A percentile compares a stretch with the other conserved stretches of the same genome.
These are phyloP conservation scores for Tinamus major DNA, from an alignment of 2,797 vertebrate species.

Conservation along the genomic window DNA sequence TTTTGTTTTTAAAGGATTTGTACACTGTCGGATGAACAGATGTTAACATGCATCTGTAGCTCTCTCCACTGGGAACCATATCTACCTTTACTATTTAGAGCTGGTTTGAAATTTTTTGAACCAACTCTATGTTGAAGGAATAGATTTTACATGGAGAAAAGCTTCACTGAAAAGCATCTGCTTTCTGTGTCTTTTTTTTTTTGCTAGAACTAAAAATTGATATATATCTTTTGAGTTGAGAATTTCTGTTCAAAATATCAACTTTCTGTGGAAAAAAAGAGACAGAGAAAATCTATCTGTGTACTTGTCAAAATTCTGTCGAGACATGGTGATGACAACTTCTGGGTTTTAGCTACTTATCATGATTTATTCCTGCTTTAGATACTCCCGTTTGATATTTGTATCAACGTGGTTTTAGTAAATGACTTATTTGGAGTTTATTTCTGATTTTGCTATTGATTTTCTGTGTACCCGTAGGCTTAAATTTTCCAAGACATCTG, in stretches of 20 bases:
- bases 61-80: conserved; percentile 13
- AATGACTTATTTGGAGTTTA: conserved; percentile 43
- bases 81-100: neutral
- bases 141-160: neutral
- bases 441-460: conserved; percentile 13
- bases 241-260: conserved; percentile 71
- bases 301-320: conserved; percentile 74
- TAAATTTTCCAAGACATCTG: neutral
- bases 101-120: neutral
- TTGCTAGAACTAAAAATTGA: conserved; percentile 66
- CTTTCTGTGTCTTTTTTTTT: conserved; percentile 36
- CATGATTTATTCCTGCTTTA: conserved; percentile 71
- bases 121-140: neutral
- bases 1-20: conserved; percentile 43
- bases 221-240: conserved; percentile 62
- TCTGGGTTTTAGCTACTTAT: conserved; percentile 71
- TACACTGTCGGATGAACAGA: conserved; percentile 31
- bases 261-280: conserved; percentile 48
- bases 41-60: conserved; percentile 37
- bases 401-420: conserved; percentile 57
- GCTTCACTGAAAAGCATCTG: conserved; percentile 28
- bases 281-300: conserved; percentile 62
- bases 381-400: conserved; percentile 68
- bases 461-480: neutral
- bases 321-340: conserved; percentile 75